Evolutionary conservation across 2,113 vertebrate species (phyloP).

Genomic region (Benitochromis conjunctus): DNA sequence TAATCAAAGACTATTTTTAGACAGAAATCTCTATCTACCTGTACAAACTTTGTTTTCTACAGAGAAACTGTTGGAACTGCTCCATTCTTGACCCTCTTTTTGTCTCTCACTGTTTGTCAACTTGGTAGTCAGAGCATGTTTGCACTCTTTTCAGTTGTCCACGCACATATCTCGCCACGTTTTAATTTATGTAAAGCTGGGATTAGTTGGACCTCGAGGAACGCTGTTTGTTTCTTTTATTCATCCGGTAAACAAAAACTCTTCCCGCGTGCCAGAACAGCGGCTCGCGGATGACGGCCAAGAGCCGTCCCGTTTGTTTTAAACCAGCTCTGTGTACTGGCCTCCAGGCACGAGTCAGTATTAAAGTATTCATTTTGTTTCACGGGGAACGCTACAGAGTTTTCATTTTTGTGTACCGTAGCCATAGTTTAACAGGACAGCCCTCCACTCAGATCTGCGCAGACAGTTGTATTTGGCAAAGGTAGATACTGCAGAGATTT

Average conservation of each 20-base stretch:
- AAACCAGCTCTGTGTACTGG: slow-evolving; percentile 29
- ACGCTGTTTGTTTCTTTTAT: slow-evolving; percentile 38
- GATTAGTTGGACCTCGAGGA: slow-evolving; percentile 48
- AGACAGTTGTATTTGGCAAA: not conserved
- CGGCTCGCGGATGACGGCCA: slow-evolving; percentile 15
- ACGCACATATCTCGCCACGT: not conserved
- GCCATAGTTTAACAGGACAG: not conserved
- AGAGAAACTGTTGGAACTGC: not conserved
- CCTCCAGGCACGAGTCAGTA: slow-evolving; percentile 26
- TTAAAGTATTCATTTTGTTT: slow-evolving; percentile 50
- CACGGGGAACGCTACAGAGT: slow-evolving; percentile 3
- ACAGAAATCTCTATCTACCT: slow-evolving; percentile 26
- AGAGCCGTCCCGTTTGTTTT: slow-evolving; percentile 17
- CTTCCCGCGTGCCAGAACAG: slow-evolving; percentile 7
- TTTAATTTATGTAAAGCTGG: slow-evolving; percentile 57
- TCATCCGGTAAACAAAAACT: slow-evolving; percentile 34
- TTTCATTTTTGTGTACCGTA: not conserved
- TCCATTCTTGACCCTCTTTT: slow-evolving; percentile 14
- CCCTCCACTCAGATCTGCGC: not conserved
- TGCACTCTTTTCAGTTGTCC: slow-evolving; percentile 31
- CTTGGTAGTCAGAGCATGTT: slow-evolving; percentile 30
- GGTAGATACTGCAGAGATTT: slow-evolving; percentile 6
- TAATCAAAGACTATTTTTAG: slow-evolving; percentile 46
- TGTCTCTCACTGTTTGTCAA: not conserved
- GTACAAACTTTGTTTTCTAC: slow-evolving; percentile 22